These are phyloP conservation scores for Heterodera carotae DNA, from an alignment of 1,140 invertebrate genomes.

Conservation along the genomic window DNA sequence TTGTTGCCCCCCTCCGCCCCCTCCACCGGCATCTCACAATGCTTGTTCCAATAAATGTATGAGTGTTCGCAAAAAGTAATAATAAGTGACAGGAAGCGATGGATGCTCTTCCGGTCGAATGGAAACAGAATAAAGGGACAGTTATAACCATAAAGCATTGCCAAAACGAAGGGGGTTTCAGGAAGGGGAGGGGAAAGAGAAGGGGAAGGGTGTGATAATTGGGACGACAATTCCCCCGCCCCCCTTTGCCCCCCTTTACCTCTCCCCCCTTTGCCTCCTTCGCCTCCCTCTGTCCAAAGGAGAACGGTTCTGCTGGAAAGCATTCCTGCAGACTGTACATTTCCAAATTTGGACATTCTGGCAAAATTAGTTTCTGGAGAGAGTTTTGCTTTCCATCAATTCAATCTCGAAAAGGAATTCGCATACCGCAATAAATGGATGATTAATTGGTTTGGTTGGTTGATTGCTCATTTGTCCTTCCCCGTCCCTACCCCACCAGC, in stretches of 20 bases:
- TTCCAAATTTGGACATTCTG: not conserved
- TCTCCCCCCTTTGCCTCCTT: not conserved
- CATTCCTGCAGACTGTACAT: not conserved
- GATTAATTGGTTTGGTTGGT: no score
- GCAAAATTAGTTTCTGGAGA: no score
- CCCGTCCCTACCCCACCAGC: no score
- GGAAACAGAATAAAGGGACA: not conserved
- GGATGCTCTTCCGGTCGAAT: not conserved
- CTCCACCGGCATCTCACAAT: not conserved
- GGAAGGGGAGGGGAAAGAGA: no score
- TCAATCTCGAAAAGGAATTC: not conserved
- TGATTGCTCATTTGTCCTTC: no score
- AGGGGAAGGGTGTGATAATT: not conserved
- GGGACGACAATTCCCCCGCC: no score
- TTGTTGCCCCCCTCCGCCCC: not conserved
- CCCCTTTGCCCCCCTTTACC: not conserved
- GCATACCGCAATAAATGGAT: no score
- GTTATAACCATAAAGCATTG: not conserved
- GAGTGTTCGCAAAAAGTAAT: not conserved
- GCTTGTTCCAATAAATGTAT: not conserved
- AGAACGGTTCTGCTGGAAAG: no score
- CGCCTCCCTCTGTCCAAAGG: not conserved
- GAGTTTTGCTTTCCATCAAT: not conserved
- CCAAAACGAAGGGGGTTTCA: not conserved
- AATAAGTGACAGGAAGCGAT: not conserved